Evolutionary conservation across 2,888 invertebrate species (phyloP).

Genomic region (Drosophila merina): DNA sequence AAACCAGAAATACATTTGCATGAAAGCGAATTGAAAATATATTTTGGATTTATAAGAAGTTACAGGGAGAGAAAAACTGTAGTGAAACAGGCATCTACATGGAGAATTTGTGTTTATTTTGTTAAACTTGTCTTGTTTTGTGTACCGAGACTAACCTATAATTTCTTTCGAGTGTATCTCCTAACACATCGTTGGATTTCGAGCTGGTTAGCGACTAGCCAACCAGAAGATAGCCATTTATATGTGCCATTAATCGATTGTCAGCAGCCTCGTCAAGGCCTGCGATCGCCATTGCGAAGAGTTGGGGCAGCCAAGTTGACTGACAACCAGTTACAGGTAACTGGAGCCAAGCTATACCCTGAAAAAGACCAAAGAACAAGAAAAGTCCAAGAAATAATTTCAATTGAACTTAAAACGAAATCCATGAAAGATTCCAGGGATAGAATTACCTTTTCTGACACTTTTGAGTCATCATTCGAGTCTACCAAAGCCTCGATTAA

Average conservation of each 20-base stretch:
- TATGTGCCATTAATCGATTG: constrained; percentile 76
- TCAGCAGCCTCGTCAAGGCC: constrained; percentile 67
- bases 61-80: not conserved
- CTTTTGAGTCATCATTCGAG: not conserved
- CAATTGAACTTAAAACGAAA: not conserved
- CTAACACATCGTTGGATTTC: constrained; percentile 4
- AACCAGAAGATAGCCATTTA: constrained; percentile 76
- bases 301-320: constrained; percentile 23
- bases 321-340: constrained; percentile 35
- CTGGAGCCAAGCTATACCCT: constrained; percentile 13
- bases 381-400: constrained; percentile 10
- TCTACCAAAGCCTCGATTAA: too few relatives aligned
- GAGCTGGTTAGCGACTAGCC: constrained; percentile 45
- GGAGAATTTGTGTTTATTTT: too few relatives aligned
- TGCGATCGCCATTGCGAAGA: constrained; percentile 37
- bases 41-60: not conserved
- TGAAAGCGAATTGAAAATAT: constrained; percentile 66
- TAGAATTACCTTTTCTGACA: not conserved
- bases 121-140: too few relatives aligned
- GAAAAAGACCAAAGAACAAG: constrained; percentile 11
- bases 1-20: constrained; percentile 59
- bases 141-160: too few relatives aligned
- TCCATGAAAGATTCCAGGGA: not conserved
- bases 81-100: too few relatives aligned
- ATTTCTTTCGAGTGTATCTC: constrained; percentile 1